Evolutionary conservation across 2,113 vertebrate genomes (phyloP).

Genomic region (Calidris pugnax): DNA sequence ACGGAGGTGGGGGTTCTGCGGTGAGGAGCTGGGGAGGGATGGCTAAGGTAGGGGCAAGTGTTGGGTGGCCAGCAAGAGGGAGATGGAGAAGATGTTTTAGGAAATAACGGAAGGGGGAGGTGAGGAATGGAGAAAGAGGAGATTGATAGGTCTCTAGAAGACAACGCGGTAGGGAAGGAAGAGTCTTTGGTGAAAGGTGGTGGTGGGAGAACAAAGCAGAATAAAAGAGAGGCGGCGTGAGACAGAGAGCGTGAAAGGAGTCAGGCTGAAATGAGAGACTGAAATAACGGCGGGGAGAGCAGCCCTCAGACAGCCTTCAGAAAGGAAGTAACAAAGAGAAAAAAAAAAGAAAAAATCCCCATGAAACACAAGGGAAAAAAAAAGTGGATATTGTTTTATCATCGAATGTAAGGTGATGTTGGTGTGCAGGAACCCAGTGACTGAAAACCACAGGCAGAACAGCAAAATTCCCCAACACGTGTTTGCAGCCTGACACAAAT

Average conservation of each 20-base stretch:
- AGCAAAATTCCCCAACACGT: not conserved
- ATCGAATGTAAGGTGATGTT: not conserved
- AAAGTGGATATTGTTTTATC: not conserved
- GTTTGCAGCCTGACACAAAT: not conserved
- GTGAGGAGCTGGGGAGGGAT: not conserved
- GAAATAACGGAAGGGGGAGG: not conserved
- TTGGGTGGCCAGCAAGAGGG: not conserved
- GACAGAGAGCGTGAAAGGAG: not conserved
- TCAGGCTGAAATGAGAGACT: not conserved
- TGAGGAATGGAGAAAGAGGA: not conserved
- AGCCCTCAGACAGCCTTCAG: not conserved
- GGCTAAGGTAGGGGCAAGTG: accelerated
- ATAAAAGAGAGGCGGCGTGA: not conserved
- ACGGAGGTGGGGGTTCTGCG: not conserved
- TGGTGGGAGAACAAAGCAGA: constrained; percentile 35
- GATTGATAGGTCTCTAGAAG: not conserved
- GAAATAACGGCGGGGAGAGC: not conserved
- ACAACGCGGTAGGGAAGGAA: not conserved
- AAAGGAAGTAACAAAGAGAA: not conserved
- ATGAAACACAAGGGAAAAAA: not conserved
- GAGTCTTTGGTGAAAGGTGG: constrained; percentile 20
- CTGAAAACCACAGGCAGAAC: not conserved
- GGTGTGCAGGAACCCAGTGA: not conserved
- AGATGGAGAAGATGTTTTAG: not conserved
- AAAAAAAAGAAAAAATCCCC: accelerated